Base-by-base conservation (phyloP, 2,888 invertebrate genomes). In the Ochropleura leucogaster region DNA sequence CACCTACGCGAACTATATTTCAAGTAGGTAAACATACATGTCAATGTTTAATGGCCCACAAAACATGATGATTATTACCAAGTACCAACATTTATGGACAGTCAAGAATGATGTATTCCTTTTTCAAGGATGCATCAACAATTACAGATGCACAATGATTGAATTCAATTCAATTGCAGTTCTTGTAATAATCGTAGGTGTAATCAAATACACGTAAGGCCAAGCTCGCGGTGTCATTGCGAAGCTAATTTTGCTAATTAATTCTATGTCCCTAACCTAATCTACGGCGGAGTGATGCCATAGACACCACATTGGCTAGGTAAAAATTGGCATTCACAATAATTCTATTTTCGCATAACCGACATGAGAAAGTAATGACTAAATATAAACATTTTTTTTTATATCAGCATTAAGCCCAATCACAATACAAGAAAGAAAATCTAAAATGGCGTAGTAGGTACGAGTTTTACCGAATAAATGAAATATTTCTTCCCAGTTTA, bases 21-120 rank as follows among this genome's bases (percentile, higher is more conserved):
- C 87, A 85, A 88, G 89, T 85, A 86, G 86, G 89, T 84, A 86
- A 88, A 88, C 81, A 80, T 81, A 85, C 72, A 86, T 82, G 87
- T 90, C 91, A 89, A 93, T 89, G 82, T 89, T 83, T 89, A 89
- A 92, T 90, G 84, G 83, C 83, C 83, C 85, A 89, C 89, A 90
- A 89, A 90, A 84, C 83, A 80, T 79, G 55, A 83, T 89, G 87
- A 91, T 89, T 90, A 90, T 88, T 86, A 84, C 86, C 71, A 75
- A 75, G 76, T 77, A 71, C 46, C 10, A 71, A 83, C 84, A 86
- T 88, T 88, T 85, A 88, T 84, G 78, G 80, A 84, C 83, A 85
- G 85, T 85, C 79, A 87, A 87, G 86, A 80, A 83, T 85, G 78
- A 85, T 82, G 77, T 81, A 86, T 84, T 79, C 85, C 77, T 86